phyloP scores from a whole-genome alignment of 1,140 invertebrate species.

The Dinoponera quadriceps region DNA sequence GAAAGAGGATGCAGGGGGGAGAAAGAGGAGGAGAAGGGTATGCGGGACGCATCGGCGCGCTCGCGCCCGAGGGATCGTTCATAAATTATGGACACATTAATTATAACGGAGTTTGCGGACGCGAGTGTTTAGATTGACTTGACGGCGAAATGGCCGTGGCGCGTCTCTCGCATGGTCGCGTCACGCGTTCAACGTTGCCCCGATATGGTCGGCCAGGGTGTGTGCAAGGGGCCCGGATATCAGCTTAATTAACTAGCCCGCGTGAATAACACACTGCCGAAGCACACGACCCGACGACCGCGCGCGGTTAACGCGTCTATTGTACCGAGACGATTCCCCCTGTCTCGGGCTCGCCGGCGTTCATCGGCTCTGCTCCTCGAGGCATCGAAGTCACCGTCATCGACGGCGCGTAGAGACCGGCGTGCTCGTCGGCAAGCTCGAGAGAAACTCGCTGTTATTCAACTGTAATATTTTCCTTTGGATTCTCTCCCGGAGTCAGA shows the following conservation, averaged over 20 bases:
- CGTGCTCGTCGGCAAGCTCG: too few species aligned
- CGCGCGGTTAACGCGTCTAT: not conserved
- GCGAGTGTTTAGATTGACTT: constrained; percentile 72
- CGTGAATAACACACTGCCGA: constrained; percentile 31
- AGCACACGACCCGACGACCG: not conserved
- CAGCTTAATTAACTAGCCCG: constrained; percentile 49
- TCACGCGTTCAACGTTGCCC: not conserved
- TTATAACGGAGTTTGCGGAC: constrained; percentile 73
- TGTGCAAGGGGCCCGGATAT: constrained; percentile 11
- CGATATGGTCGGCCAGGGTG: constrained; percentile 19
- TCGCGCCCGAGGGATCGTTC: constrained; percentile 68
- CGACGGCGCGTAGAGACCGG: not conserved
- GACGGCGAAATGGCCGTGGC: constrained; percentile 38
- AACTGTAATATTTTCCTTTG: too few species aligned
- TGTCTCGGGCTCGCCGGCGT: constrained; percentile 20
- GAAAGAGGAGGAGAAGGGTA: constrained; percentile 21
- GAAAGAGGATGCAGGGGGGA: not conserved
- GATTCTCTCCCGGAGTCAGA: too few species aligned
- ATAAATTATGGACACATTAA: constrained; percentile 78
- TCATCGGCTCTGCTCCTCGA: constrained; percentile 6
- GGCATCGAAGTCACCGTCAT: constrained; percentile 45
- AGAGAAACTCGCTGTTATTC: too few species aligned
- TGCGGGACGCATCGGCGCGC: constrained; percentile 26
- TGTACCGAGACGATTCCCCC: not conserved
- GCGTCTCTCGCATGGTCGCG: not conserved